Evolutionary conservation across 2,113 vertebrate genomes (phyloP), one percentile per base, ranked within the genome.

Genomic region (Dasypus novemcinctus): DNA sequence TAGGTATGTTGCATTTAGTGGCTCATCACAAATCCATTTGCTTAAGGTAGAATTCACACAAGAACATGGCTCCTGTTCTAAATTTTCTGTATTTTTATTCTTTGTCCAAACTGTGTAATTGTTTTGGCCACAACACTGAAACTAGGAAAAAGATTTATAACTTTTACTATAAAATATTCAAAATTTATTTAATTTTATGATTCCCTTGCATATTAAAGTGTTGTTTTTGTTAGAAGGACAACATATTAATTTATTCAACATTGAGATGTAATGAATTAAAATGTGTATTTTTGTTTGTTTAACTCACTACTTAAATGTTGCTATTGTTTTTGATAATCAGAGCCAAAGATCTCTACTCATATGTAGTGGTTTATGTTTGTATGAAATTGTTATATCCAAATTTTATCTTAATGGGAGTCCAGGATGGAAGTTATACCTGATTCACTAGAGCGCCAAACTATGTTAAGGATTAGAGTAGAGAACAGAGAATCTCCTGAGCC

Each of bases 81-180:
- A 59, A 18, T 82, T 96, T 85, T 95, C 87, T 75, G 97, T 97
- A 64, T 64, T 92, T 81, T 96, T 71, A 82, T 97, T 98, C 36
- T 57, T 93, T 71, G 96, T 80, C 94, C 97, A 97, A 18, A 98
- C 93, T 63, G 96, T 97, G 20, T 84, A 82, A 92, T 92, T 98
- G 54, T 97, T 68, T 91, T 93, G 97, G 90, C 97, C 97, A 97
- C 89, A 98, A 87, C 93, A 98, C 74, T 98, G 38, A n/a, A 97
- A 94, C 96, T 98, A 95, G 36, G 74, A 95, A 36, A 89, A 94
- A 94, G 4, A 75, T 91, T 25, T 84, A 5, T 92, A 33, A 95
- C 18, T 75, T 97, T 93, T 64, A 61, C 31, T 75, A 87, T 76
- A 90, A 92, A 90, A 54, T 84, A 85, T 74, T 93, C 25, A 90